Conservation (phyloP, 2,888 invertebrate species). For the Torymus texanus region DNA sequence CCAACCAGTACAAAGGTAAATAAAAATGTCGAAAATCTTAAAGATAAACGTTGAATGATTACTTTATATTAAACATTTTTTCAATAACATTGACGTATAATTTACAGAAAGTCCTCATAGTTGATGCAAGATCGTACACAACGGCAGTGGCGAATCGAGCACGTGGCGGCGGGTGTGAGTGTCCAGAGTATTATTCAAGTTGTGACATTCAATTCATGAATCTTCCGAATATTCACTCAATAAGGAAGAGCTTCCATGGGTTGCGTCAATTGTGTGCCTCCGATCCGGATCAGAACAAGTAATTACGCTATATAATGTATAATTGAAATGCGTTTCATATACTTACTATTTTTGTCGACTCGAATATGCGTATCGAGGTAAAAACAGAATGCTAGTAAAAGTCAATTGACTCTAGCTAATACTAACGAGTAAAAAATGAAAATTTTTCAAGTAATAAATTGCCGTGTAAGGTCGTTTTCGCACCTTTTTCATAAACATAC, state of each 20-base stretch:
- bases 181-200: constrained; percentile 94
- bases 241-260: constrained; percentile 93
- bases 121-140: constrained; percentile 97
- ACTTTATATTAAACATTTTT: too few species aligned
- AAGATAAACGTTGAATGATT: too few species aligned
- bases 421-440: too few species aligned
- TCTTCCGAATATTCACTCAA: constrained; percentile 97
- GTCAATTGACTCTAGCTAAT: too few species aligned
- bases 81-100: too few species aligned
- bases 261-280: constrained; percentile 88
- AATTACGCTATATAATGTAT: constrained; percentile 64
- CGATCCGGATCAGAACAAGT: constrained; percentile 88
- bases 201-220: constrained; percentile 98
- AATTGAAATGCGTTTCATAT: too few species aligned
- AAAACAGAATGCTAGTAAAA: too few species aligned
- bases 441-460: too few species aligned
- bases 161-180: constrained; percentile 97
- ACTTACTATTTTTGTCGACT: too few species aligned
- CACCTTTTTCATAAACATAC: too few species aligned
- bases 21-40: not conserved
- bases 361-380: too few species aligned
- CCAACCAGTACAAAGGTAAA: constrained; percentile 66
- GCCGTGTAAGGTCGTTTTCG: too few species aligned
- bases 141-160: constrained; percentile 97
- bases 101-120: constrained; percentile 85